These are phyloP conservation scores for Sternarchorhynchus goeldii DNA, from an alignment of 2,797 vertebrate genomes.

Conservation along the genomic window DNA sequence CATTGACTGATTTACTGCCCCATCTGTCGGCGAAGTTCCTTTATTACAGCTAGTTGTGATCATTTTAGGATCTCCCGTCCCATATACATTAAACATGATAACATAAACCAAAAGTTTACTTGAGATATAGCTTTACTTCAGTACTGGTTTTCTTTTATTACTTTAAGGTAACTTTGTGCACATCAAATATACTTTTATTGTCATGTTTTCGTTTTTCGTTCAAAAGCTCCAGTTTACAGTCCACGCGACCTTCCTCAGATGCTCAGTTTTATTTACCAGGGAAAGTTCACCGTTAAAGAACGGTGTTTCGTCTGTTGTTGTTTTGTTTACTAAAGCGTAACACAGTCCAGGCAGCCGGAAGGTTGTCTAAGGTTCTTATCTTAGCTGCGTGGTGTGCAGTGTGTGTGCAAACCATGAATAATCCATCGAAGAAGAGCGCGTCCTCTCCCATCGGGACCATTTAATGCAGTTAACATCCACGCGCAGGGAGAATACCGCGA, in stretches of 20 bases:
- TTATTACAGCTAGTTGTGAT: conserved; percentile 48
- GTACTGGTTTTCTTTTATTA: background rate
- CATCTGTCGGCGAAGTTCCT: conserved; percentile 61
- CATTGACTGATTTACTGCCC: conserved; percentile 25
- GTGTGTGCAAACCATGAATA: conserved; percentile 70
- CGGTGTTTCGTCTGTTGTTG: conserved; percentile 15
- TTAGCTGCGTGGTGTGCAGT: conserved; percentile 50
- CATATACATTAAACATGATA: background rate
- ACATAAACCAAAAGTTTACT: no score
- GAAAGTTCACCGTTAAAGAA: conserved; percentile 11
- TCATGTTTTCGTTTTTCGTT: background rate
- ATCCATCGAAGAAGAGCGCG: conserved; percentile 73
- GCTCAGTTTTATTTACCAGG: background rate
- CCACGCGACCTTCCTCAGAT: background rate
- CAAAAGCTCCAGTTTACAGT: background rate
- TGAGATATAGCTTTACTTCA: background rate
- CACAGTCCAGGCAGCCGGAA: conserved; percentile 56
- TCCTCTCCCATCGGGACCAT: conserved; percentile 73
- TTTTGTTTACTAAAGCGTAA: conserved; percentile 46
- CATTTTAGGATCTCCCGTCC: background rate
- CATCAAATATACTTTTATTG: background rate
- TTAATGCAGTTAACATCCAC: conserved; percentile 71
- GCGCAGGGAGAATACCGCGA: conserved; percentile 71
- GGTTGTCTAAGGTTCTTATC: conserved; percentile 56
- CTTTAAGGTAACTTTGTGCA: background rate